These are phyloP conservation scores for Matsumyia berberina DNA, from an alignment of 2,888 invertebrate species.

Conservation along the genomic window DNA sequence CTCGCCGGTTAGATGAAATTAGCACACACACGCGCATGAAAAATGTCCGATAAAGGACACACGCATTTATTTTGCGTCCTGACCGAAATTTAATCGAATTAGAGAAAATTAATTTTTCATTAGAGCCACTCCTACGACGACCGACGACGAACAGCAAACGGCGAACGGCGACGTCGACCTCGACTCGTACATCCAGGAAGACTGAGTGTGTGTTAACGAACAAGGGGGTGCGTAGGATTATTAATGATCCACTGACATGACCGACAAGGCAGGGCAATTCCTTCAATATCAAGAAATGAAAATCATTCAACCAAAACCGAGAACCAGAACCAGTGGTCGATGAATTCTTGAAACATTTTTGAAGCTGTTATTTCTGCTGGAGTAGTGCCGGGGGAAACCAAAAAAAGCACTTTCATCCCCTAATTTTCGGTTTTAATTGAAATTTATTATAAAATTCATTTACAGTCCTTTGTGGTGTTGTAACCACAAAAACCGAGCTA, in stretches of 20 bases:
- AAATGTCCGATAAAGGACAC: constrained; percentile 48
- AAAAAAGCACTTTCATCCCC: not conserved
- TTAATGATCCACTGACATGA: constrained; percentile 63
- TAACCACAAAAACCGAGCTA: not conserved
- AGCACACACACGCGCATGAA: constrained; percentile 50
- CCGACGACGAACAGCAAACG: not conserved
- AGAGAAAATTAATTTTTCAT: constrained; percentile 66
- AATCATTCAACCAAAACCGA: constrained; percentile 27
- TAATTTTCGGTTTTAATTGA: constrained; percentile 30
- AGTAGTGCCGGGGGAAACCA: not conserved
- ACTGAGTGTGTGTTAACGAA: not conserved
- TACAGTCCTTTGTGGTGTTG: constrained; percentile 12
- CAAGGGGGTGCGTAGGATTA: constrained; percentile 41
- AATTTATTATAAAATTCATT: constrained; percentile 24
- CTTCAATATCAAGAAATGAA: constrained; percentile 37
- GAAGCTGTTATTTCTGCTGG: not conserved
- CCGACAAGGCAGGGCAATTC: constrained; percentile 16
- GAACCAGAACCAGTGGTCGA: constrained; percentile 9
- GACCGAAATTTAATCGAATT: constrained; percentile 60
- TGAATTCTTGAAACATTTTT: not conserved
- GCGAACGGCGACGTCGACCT: not conserved
- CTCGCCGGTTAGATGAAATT: constrained; percentile 24
- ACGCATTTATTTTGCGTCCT: constrained; percentile 44
- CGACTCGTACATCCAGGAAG: not conserved
- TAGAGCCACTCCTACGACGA: constrained; percentile 45